These are phyloP conservation scores for Odontesthes bonariensis DNA, from an alignment of 2,113 vertebrate species.

Conservation along the genomic window DNA sequence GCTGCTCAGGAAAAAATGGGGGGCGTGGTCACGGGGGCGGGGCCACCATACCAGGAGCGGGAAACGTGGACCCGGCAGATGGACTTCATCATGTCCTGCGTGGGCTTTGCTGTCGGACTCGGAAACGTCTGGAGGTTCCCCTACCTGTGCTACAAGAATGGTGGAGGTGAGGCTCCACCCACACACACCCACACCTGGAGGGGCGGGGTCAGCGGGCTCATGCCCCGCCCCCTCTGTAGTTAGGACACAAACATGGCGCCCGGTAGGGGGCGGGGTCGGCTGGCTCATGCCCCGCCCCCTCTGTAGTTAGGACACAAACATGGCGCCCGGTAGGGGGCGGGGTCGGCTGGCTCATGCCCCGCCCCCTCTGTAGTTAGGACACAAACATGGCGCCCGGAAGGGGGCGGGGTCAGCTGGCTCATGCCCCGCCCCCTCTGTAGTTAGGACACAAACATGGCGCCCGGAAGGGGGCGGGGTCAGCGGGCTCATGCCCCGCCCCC, in stretches of 20 bases:
- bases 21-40: not conserved
- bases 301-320: no score
- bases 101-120: constrained; percentile 91
- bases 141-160: constrained; percentile 93
- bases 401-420: no score
- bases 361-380: no score
- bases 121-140: constrained; percentile 93
- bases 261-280: no score
- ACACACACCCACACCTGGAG: constrained; percentile 6
- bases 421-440: no score
- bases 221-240: not conserved
- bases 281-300: no score
- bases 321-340: no score
- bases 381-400: no score
- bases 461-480: not conserved
- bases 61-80: constrained; percentile 95
- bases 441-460: no score
- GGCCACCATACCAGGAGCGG: constrained; percentile 75
- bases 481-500: not conserved
- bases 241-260: no score
- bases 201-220: fast-evolving
- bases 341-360: no score
- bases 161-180: constrained; percentile 86
- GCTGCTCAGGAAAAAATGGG: constrained; percentile 47
- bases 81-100: constrained; percentile 96